phyloP scores from a whole-genome alignment of 1,140 invertebrate genomes.

The Apis mellifera region DNA sequence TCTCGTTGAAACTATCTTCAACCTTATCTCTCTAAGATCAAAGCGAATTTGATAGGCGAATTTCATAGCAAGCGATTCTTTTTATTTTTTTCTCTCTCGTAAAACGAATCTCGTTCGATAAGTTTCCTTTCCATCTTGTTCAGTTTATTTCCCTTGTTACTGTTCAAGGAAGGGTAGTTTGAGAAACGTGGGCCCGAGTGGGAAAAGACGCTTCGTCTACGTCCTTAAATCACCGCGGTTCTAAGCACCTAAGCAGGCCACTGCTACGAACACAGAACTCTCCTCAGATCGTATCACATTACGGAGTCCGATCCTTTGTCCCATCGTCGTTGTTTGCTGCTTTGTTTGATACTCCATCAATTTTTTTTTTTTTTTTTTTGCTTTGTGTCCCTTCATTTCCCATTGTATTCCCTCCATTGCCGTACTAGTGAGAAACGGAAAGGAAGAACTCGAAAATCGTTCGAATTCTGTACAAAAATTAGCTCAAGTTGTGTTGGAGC shows the following conservation, averaged over 20 bases:
- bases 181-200: conserved; percentile 15
- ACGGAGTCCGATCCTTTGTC: conserved; percentile 52
- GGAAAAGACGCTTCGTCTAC: conserved; percentile 57
- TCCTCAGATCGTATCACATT: conserved; percentile 78
- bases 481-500: conserved; percentile 19
- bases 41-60: background rate
- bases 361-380: background rate
- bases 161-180: background rate
- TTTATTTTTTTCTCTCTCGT: background rate
- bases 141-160: too few species aligned
- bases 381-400: background rate
- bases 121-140: background rate
- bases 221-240: conserved; percentile 61
- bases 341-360: background rate
- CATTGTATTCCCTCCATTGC: conserved; percentile 28
- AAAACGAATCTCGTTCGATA: background rate
- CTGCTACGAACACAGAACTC: conserved; percentile 80
- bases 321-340: conserved; percentile 47
- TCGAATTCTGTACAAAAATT: conserved; percentile 44
- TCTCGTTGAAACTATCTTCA: background rate
- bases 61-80: background rate
- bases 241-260: conserved; percentile 80
- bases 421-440: conserved; percentile 52
- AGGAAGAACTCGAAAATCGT: conserved; percentile 43
- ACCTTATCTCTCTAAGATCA: background rate